Evolutionary conservation across 2,113 vertebrate genomes (phyloP).

Genomic region (Albula goreensis): DNA sequence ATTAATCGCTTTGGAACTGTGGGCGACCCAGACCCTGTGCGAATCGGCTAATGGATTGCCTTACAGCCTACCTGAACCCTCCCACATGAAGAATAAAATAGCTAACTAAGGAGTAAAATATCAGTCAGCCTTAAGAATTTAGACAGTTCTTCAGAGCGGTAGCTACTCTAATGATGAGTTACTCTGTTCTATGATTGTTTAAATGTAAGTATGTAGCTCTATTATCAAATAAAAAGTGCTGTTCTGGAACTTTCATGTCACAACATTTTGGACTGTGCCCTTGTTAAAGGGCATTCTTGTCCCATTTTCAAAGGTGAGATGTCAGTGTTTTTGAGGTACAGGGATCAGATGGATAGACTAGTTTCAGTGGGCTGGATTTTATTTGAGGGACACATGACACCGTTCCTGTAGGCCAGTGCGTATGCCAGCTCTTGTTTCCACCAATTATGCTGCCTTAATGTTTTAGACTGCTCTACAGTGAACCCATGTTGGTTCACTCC

Average conservation of each 20-base stretch:
- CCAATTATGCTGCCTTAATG: too few species aligned
- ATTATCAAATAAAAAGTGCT: too few species aligned
- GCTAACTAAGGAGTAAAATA: neutral
- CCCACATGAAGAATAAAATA: neutral
- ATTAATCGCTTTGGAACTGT: slow-evolving; percentile 3
- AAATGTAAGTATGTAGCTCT: neutral
- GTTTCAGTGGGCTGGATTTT: too few species aligned
- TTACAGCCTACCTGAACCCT: neutral
- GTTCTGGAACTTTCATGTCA: too few species aligned
- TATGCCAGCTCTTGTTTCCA: too few species aligned
- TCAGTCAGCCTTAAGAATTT: neutral
- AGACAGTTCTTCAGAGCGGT: neutral
- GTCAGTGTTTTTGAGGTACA: too few species aligned
- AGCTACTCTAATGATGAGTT: neutral
- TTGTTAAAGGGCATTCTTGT: neutral
- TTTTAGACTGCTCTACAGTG: too few species aligned
- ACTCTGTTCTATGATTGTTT: neutral
- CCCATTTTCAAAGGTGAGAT: neutral
- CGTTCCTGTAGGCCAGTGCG: too few species aligned
- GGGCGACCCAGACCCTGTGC: neutral
- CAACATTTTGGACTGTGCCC: neutral
- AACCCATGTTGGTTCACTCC: too few species aligned
- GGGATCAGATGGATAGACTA: too few species aligned
- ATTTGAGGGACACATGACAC: too few species aligned
- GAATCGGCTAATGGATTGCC: neutral